Conservation (phyloP, 2,797 vertebrate genomes). For the Centroberyx gerrardi region DNA sequence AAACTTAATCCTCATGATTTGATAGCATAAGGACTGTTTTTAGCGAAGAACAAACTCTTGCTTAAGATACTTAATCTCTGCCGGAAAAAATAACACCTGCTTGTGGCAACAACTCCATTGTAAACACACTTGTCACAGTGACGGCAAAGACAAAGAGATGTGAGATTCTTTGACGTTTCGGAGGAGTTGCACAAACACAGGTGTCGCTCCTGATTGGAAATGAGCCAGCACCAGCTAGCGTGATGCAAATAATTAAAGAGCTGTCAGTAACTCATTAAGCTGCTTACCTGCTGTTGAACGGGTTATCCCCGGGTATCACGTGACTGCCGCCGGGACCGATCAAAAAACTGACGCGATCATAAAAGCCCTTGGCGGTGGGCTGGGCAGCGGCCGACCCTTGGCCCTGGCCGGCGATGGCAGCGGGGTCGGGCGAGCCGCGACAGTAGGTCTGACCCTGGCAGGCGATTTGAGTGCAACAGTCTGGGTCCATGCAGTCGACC, state of each 20-base stretch:
- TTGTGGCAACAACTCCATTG: conserved; percentile 35
- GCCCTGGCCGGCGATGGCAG: conserved; percentile 89
- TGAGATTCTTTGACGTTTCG: conserved; percentile 44
- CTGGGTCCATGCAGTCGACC: conserved; percentile 97
- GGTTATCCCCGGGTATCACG: conserved; percentile 92
- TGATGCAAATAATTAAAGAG: conserved; percentile 66
- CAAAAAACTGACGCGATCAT: conserved; percentile 94
- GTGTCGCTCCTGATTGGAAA: conserved; percentile 58
- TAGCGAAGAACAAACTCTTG: conserved; percentile 19
- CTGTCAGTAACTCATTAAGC: conserved; percentile 53
- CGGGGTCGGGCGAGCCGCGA: conserved; percentile 94
- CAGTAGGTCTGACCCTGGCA: conserved; percentile 97
- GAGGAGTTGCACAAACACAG: conserved; percentile 69
- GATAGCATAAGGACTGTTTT: conserved; percentile 21
- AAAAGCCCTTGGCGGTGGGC: conserved; percentile 92
- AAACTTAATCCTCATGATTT: conserved; percentile 34
- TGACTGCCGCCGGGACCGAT: conserved; percentile 94
- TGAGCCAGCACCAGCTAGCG: conserved; percentile 64
- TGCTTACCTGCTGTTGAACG: conserved; percentile 95
- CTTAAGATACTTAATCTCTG: conserved; percentile 46
- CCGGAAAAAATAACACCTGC: conserved; percentile 32
- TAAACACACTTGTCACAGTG: conserved; percentile 70
- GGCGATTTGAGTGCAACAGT: conserved; percentile 95
- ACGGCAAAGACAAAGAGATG: conserved; percentile 64
- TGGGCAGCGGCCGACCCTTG: conserved; percentile 84